Conservation (phyloP, 2,113 vertebrate genomes). For the Eurypyga helias region DNA sequence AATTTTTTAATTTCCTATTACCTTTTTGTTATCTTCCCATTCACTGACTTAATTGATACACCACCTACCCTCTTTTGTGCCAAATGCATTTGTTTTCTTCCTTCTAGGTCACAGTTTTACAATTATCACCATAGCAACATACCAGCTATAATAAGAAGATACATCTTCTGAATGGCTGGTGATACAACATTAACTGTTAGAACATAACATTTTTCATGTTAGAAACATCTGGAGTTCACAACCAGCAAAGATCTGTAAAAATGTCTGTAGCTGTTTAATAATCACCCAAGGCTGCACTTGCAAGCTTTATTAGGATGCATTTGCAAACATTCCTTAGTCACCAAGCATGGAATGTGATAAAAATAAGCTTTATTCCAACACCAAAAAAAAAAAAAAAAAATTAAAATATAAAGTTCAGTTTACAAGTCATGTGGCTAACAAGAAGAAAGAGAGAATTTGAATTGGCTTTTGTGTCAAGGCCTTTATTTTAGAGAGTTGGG, state of each 20-base stretch:
- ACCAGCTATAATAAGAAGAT: conserved; percentile 75
- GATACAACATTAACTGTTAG: conserved; percentile 74
- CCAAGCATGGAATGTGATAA: conserved; percentile 38
- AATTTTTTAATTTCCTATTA: conserved; percentile 37
- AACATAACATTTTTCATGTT: conserved; percentile 78
- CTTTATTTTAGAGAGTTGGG: conserved; percentile 54
- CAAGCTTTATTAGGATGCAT: conserved; percentile 65
- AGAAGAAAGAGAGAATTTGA: background rate
- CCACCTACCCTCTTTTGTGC: conserved; percentile 35
- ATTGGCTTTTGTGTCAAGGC: conserved; percentile 27
- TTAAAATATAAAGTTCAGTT: conserved; percentile 14
- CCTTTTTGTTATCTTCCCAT: conserved; percentile 43
- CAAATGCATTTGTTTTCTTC: conserved; percentile 53
- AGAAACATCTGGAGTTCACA: conserved; percentile 79
- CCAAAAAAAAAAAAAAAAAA: background rate
- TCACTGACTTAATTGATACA: conserved; percentile 65
- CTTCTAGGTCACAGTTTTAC: conserved; percentile 72
- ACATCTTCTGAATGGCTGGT: conserved; percentile 77
- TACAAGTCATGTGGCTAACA: conserved; percentile 38
- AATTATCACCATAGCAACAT: conserved; percentile 80
- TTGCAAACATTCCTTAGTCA: conserved; percentile 67
- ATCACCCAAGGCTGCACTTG: conserved; percentile 71
- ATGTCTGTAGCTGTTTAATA: conserved; percentile 69
- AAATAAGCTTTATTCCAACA: conserved; percentile 61
- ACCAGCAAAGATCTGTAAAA: conserved; percentile 73